Percentiles rank a stretch among this genome's conserved stretches.
phyloP scores from a whole-genome alignment of 2,797 vertebrate species.

The Champsocephalus esox region DNA sequence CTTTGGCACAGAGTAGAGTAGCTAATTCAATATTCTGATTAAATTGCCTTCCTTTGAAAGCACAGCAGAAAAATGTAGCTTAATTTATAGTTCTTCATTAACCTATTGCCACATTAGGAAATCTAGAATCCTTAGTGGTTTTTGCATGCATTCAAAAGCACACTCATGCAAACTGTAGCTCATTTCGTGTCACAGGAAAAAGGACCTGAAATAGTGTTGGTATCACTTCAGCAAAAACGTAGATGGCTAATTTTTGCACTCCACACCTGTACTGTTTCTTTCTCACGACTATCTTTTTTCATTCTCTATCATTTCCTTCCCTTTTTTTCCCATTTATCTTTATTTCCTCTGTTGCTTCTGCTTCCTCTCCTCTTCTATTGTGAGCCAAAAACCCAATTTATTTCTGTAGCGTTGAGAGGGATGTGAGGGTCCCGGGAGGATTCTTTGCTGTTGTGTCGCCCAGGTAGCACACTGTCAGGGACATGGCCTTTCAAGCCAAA shows the following conservation, averaged over 20 bases:
- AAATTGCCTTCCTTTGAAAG: neutral
- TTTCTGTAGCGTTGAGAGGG: slow-evolving; percentile 49
- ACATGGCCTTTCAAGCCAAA: slow-evolving; percentile 48
- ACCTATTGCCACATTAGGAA: neutral
- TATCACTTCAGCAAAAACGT: too few relatives aligned
- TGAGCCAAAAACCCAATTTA: slow-evolving; percentile 70
- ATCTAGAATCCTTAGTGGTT: neutral
- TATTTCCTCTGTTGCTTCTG: too few relatives aligned
- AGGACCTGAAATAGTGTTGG: neutral
- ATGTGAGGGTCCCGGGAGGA: slow-evolving; percentile 48
- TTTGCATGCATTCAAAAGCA: neutral
- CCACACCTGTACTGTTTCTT: slow-evolving; percentile 19
- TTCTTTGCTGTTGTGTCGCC: slow-evolving; percentile 53
- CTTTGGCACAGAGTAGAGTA: neutral
- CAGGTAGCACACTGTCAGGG: slow-evolving; percentile 66
- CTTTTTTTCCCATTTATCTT: too few relatives aligned
- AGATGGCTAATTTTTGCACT: neutral
- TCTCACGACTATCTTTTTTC: neutral
- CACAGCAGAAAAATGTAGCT: neutral
- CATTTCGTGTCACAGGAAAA: neutral
- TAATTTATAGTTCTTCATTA: neutral
- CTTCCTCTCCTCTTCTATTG: slow-evolving; percentile 2
- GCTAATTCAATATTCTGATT: neutral
- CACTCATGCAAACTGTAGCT: neutral
- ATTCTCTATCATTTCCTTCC: too few relatives aligned